Percentiles rank a stretch among this genome's conserved stretches.
Conservation (phyloP, 1,140 invertebrate species). For the Theocolax elegans region DNA sequence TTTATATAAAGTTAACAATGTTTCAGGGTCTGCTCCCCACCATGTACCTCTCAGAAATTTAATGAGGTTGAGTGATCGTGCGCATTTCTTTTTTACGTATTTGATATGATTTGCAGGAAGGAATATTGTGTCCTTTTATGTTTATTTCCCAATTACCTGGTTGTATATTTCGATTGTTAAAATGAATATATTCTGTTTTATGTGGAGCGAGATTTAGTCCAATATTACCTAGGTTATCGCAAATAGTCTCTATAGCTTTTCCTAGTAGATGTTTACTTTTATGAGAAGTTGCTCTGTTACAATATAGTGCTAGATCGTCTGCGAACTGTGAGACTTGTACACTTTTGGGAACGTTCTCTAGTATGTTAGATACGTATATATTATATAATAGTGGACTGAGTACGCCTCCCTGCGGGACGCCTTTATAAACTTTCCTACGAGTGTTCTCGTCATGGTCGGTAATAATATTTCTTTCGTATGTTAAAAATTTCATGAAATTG, state of each 20-base stretch:
- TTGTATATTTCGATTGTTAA: background rate
- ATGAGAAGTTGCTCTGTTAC: too few species aligned
- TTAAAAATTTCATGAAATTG: too few species aligned
- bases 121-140: background rate
- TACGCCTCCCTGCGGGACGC: too few species aligned
- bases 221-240: background rate
- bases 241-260: background rate
- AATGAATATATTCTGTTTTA: background rate
- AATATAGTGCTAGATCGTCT: background rate
- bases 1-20: background rate
- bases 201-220: background rate
- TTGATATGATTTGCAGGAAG: background rate
- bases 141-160: background rate
- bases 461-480: too few species aligned
- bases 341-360: too few species aligned
- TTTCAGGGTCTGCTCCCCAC: background rate
- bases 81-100: background rate
- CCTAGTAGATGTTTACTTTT: background rate
- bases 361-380: too few species aligned
- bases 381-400: too few species aligned
- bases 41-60: background rate
- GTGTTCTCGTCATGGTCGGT: too few species aligned
- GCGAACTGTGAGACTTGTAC: background rate
- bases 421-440: too few species aligned
- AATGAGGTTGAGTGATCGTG: background rate